Evolutionary conservation across 2,888 invertebrate genomes (phyloP), one percentile per base, ranked within the genome.

Genomic region (Lepeophtheirus nordmannii): DNA sequence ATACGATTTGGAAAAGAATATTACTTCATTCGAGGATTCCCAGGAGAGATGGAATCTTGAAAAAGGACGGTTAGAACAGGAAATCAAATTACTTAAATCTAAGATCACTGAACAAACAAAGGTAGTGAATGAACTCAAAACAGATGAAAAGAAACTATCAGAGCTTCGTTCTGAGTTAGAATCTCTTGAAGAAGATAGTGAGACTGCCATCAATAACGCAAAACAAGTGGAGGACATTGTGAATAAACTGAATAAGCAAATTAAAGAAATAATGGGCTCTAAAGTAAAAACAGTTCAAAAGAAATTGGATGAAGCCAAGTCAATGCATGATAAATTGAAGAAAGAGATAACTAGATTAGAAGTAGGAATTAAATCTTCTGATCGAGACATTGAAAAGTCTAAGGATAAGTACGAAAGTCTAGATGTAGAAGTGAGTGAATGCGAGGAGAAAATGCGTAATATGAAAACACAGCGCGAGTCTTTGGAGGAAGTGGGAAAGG

Each of bases 351-450:
- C 65, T 10, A 14, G 65, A n/a, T 17, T 58, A 10, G 57, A 69
- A 66, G 70, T 70, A 2, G 70, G 69, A 10, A 70, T 68, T 40
- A 70, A 70, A 59, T 69, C 75, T 14, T 68, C 70, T 9, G 63
- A 69, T 40, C 67, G 89, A 70, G 90, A 89, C 74, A 79, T 83
- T 0, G 83, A 83, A 69, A 89, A 90, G 72, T 80, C 84, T 0
- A 81, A 82, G 71, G 85, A 85, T 65, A 85, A 85, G 73, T 85
- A 90, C 39, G 78, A 79, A n/a, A 83, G 82, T 68, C 79, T 89
- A 74, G 84, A 85, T 65, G 78, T 80, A 8, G 89, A 90, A 71
- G 80, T 88, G 0, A 78, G 78, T 53, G 82, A 83, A 10, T 82
- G 84, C 0, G 84, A 86, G 72, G 80, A 81, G 30, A 83, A 82